These are phyloP conservation scores for Zhengitettix transpicula DNA, from an alignment of 2,888 invertebrate genomes.

Conservation along the genomic window DNA sequence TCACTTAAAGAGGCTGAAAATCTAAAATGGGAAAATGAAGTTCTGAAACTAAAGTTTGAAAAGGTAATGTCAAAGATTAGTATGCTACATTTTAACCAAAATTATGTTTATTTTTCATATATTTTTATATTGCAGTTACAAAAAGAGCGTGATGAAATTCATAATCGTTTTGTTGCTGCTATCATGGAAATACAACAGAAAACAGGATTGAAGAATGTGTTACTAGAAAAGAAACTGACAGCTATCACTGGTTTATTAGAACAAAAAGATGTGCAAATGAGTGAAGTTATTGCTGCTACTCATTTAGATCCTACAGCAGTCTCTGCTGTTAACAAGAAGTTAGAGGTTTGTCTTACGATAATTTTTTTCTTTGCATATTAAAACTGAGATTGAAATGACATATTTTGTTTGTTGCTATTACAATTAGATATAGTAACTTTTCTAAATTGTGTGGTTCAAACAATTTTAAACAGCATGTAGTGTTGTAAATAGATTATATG, in stretches of 20 bases:
- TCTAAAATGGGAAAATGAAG: constrained; percentile 45
- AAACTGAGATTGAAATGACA: too few relatives aligned
- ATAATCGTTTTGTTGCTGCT: constrained; percentile 61
- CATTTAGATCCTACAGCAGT: constrained; percentile 34
- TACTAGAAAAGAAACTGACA: constrained; percentile 58
- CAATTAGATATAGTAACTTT: too few relatives aligned
- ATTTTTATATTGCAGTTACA: constrained; percentile 27
- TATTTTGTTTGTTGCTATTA: too few relatives aligned
- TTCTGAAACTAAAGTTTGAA: constrained; percentile 60
- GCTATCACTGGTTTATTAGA: constrained; percentile 47
- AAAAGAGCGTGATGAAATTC: constrained; percentile 61
- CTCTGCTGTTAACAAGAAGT: constrained; percentile 34
- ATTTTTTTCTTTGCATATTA: not conserved
- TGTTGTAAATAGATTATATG: too few relatives aligned
- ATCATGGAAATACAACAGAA: constrained; percentile 79
- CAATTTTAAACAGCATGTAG: too few relatives aligned
- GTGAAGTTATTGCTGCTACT: constrained; percentile 44
- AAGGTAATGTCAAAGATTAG: constrained; percentile 28
- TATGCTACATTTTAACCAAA: not conserved
- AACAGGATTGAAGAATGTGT: constrained; percentile 61
- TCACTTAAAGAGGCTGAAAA: constrained; percentile 34
- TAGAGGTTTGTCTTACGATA: constrained; percentile 30
- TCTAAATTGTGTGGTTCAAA: too few relatives aligned
- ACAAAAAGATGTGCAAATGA: constrained; percentile 49
- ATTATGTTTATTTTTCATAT: not conserved